These are phyloP conservation scores for Cheirogaleus major DNA, from an alignment of 2,797 vertebrate genomes.

Conservation along the genomic window DNA sequence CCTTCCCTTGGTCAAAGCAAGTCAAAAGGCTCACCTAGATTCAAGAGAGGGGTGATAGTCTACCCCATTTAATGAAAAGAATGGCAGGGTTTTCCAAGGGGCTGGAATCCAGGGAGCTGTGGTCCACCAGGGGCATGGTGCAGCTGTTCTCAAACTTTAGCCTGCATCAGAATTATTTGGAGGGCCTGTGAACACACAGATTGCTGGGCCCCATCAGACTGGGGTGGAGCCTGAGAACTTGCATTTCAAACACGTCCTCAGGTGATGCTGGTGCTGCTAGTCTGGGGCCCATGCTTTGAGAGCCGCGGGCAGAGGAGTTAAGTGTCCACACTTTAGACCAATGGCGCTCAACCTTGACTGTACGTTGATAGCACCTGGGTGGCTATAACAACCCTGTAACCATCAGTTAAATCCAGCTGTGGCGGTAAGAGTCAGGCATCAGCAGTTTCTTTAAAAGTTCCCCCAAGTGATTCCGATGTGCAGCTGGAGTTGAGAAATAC, in stretches of 20 bases:
- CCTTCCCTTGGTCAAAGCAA: neutral
- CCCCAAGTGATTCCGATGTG: neutral
- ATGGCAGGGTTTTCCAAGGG: neutral
- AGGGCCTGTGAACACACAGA: neutral
- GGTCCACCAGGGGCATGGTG: neutral
- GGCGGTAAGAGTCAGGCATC: neutral
- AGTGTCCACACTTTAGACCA: neutral
- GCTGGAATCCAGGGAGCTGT: neutral
- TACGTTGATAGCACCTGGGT: neutral
- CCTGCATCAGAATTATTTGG: neutral
- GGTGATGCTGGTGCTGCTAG: neutral
- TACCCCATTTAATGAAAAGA: neutral
- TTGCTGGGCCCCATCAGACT: neutral
- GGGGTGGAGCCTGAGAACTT: neutral
- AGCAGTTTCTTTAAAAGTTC: neutral
- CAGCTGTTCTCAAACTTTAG: neutral
- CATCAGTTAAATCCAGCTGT: neutral
- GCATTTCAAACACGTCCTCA: neutral
- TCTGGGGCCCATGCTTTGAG: neutral
- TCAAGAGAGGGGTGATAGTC: neutral
- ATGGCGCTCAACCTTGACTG: neutral
- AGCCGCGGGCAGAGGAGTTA: neutral
- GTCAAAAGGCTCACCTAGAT: neutral
- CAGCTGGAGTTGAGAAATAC: neutral
- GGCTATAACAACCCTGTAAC: neutral